Evolutionary conservation across 2,888 invertebrate genomes (phyloP), one percentile per base, ranked within the genome.

Genomic region (Micoletzkya japonica): DNA sequence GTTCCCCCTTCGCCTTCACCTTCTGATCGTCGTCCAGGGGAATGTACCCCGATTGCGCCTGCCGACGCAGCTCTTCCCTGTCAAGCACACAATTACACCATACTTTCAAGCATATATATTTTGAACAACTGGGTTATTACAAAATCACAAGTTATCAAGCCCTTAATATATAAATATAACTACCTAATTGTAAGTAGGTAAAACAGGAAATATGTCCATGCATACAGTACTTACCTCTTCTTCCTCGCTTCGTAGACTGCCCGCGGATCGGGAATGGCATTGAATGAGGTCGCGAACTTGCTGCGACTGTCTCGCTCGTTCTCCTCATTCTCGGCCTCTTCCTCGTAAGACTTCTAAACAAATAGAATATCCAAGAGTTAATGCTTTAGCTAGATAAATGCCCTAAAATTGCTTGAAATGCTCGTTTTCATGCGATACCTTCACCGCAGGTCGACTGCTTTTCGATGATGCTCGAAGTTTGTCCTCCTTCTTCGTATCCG

Each of bases 221-320:
- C n/a, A n/a, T n/a, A n/a, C n/a, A n/a, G n/a, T n/a, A n/a, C 50
- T 2, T 1, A 64, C 64, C 97, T 89, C 74, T 92, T 90, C 88
- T 97, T 97, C 85, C 95, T 90, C 17, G 95, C 95, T 77, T 94
- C 94, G 88, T 96, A 96, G 86, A 98, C 97, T 90, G 95, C 92
- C 67, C 94, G 94, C 14, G 97, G 96, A 89, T 97, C 96, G 14
- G 97, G 96, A 85, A 96, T 96, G 30, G 73, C 66, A 39, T 68
- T 64, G 24, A 73, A 70, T 6, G 75, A 57, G 26, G 70, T 49
- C 6, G 74, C 56, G 59, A 77, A 75, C 36, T 69, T 63, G 26
- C 36, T 59, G 26, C 32, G 39, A 6, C 36, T 26, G 34, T 26
- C 37, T 37, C 26, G 59, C 17, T 36, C 59, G 10, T n/a, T 39